Conservation (phyloP, 2,797 vertebrate genomes). For the Chaenodraco wilsoni region DNA sequence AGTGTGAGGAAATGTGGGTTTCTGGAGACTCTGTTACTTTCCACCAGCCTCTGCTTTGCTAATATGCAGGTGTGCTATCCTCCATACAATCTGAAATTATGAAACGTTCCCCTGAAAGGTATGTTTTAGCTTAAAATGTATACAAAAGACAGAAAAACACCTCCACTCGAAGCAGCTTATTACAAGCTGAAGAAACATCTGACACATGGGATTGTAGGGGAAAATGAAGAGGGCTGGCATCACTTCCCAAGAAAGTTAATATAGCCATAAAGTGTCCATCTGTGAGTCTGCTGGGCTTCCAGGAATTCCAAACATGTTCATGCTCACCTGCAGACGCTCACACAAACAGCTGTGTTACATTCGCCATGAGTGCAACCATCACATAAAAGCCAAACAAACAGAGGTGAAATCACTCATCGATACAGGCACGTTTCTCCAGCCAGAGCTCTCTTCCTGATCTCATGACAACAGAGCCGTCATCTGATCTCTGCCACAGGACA, state of each 20-base stretch:
- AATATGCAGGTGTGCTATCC: slow-evolving; percentile 28
- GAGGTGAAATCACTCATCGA: slow-evolving; percentile 32
- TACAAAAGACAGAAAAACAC: slow-evolving; percentile 33
- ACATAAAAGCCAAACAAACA: slow-evolving; percentile 34
- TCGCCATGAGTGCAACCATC: neutral
- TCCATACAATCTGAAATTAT: slow-evolving; percentile 23
- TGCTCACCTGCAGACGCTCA: slow-evolving; percentile 5
- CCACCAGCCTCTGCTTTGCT: neutral
- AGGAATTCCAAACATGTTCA: slow-evolving; percentile 43
- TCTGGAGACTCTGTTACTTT: slow-evolving; percentile 19
- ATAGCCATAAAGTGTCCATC: slow-evolving; percentile 55
- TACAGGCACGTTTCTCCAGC: slow-evolving; percentile 25
- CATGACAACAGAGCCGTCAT: slow-evolving; percentile 37
- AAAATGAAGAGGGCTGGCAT: slow-evolving; percentile 36
- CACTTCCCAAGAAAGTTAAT: slow-evolving; percentile 38
- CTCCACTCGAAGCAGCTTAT: slow-evolving; percentile 16
- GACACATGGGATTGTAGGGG: slow-evolving; percentile 21
- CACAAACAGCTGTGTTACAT: slow-evolving; percentile 33
- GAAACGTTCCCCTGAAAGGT: slow-evolving; percentile 20
- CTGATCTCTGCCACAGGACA: slow-evolving; percentile 52
- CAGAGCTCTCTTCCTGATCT: slow-evolving; percentile 42
- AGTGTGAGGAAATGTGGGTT: slow-evolving; percentile 5
- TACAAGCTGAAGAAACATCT: slow-evolving; percentile 42
- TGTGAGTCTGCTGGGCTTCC: slow-evolving; percentile 47
- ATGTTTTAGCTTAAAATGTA: slow-evolving; percentile 27